Conservation (phyloP, 1,140 invertebrate species). For the Lordiphosa mommai region DNA sequence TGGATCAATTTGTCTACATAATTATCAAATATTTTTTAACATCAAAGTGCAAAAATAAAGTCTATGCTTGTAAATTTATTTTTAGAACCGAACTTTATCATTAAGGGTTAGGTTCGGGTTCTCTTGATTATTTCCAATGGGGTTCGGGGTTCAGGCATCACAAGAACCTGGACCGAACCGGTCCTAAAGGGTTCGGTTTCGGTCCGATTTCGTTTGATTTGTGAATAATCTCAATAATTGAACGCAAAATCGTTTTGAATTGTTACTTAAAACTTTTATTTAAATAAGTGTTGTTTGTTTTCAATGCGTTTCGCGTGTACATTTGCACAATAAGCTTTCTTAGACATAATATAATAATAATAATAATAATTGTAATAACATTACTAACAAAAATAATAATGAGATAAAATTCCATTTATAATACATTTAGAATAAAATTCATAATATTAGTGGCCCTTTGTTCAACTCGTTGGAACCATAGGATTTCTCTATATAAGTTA, state of each 20-base stretch:
- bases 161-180: too few species aligned
- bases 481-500: conserved; percentile 42
- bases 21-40: too few species aligned
- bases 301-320: conserved; percentile 73
- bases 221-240: too few species aligned
- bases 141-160: too few species aligned
- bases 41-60: too few species aligned
- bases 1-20: too few species aligned
- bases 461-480: conserved; percentile 46
- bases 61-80: too few species aligned
- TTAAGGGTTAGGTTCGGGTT: too few species aligned
- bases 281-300: conserved; percentile 58
- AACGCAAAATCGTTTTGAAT: conserved; percentile 17
- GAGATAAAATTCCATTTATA: conserved; percentile 55
- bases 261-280: conserved; percentile 67
- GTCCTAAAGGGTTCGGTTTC: too few species aligned
- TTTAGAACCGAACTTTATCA: too few species aligned
- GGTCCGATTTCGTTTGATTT: too few species aligned
- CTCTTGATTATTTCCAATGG: too few species aligned
- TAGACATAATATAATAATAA: conserved; percentile 58
- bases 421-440: conserved; percentile 74
- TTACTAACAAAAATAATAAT: conserved; percentile 74
- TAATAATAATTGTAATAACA: conserved; percentile 71
- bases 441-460: conserved; percentile 60
- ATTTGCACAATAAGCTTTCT: conserved; percentile 74